Conservation (phyloP, 2,888 invertebrate genomes). For the Chloromyia formosa region DNA sequence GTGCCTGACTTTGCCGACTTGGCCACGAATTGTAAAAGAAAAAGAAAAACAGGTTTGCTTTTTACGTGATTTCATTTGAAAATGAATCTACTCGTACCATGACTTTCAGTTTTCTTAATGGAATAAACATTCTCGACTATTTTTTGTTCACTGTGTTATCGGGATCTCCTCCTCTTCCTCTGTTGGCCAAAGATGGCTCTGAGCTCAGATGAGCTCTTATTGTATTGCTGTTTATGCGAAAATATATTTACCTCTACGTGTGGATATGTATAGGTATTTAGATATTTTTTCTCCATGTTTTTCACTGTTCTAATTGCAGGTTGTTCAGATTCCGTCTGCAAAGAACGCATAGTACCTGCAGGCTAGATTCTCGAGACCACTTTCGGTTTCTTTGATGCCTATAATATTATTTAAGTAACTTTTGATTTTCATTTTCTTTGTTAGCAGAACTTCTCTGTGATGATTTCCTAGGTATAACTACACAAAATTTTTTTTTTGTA, state of each 20-base stretch:
- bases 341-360: not conserved
- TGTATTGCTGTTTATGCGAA: constrained; percentile 32
- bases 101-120: constrained; percentile 41
- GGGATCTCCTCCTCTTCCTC: constrained; percentile 8
- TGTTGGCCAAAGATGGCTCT: not conserved
- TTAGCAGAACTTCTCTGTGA: not conserved
- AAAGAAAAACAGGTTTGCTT: constrained; percentile 24
- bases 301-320: constrained; percentile 29
- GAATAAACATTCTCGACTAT: constrained; percentile 3
- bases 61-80: not conserved
- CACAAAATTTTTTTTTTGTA: too few relatives aligned
- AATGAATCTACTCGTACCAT: constrained; percentile 26
- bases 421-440: constrained; percentile 1
- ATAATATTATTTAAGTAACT: not conserved
- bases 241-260: too few relatives aligned
- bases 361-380: constrained; percentile 5
- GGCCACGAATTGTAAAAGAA: not conserved
- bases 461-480: constrained; percentile 14
- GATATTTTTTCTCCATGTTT: constrained; percentile 12
- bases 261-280: too few relatives aligned
- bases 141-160: not conserved
- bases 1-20: not conserved
- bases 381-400: constrained; percentile 29
- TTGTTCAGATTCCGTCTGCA: not conserved
- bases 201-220: constrained; percentile 22